phyloP scores from a whole-genome alignment of 2,113 vertebrate genomes.

The Ploceus nigricollis region DNA sequence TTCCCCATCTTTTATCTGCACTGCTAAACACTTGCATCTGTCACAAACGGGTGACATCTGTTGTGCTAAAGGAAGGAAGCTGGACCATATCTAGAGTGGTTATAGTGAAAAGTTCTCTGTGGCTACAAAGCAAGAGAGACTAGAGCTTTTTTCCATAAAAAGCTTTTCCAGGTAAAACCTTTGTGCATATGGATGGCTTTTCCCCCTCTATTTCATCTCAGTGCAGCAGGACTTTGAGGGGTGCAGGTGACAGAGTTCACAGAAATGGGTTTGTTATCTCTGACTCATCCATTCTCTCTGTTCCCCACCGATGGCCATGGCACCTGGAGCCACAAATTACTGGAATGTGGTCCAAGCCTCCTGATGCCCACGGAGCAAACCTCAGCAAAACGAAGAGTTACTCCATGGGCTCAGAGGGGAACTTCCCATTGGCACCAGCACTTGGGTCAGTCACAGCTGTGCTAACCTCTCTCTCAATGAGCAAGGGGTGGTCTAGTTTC shows the following conservation, averaged over 20 bases:
- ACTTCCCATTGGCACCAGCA: neutral
- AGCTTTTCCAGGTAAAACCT: neutral
- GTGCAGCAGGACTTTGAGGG: neutral
- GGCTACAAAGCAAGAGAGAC: neutral
- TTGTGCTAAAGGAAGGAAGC: constrained; percentile 50
- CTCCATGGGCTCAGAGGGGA: neutral
- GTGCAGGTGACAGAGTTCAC: neutral
- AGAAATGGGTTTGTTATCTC: neutral
- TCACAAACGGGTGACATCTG: neutral
- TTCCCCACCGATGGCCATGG: fast-evolving
- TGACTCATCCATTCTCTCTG: neutral
- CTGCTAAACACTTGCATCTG: constrained; percentile 1
- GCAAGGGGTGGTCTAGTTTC: neutral
- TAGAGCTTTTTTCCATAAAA: neutral
- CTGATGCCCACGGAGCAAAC: neutral
- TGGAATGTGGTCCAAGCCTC: neutral
- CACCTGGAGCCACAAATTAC: neutral
- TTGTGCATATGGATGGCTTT: neutral
- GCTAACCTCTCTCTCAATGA: neutral
- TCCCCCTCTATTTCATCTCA: neutral
- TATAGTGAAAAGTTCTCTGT: constrained; percentile 32
- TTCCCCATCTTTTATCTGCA: constrained; percentile 27
- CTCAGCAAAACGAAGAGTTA: neutral
- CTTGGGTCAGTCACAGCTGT: neutral
- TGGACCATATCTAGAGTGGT: constrained; percentile 30